Base-by-base conservation (phyloP, 2,888 invertebrate genomes). In the Drosophila quasianomalipes region DNA sequence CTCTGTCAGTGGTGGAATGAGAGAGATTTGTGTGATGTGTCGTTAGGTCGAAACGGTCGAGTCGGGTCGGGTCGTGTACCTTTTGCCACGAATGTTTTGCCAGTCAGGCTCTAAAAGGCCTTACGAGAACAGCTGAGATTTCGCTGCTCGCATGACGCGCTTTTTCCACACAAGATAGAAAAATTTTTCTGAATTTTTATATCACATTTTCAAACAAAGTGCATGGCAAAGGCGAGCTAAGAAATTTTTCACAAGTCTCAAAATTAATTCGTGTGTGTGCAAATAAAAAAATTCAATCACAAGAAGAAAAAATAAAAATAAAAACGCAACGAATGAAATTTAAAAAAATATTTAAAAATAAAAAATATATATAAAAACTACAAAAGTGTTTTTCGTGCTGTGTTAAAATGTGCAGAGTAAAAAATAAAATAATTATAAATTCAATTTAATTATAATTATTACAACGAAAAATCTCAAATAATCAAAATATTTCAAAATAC, bases 61-160 rank as follows among this genome's bases (percentile, higher is more conserved):
- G 93, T 93, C 93, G 93, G 93, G 93, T 94, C 93, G 93, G 93
- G 93, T 94, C 93, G 93, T 93, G 93, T 94, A 93, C 93, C 93
- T 94, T 93, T 93, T 93, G 93, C 93, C 93, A 93, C 93, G 93
- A 93, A 93, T 93, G 93, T 93, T 93, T 92, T 93, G 93, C 92
- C 93, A 94, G 93, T 93, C 93, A 93, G 93, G 93, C 93, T 93
- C 93, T 93, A 93, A 93, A 92, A 93, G 93, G 93, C 93, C 93
- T 93, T 93, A 93, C 93, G 93, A 93, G 91, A 91, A 93, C 93
- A 93, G 93, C 92, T 92, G 93, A 92, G 92, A 92, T 92, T 92
- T 92, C 82, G 90, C 83, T 90, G 86, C 90, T 92, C 93, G 93
- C 92, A 93, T 92, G 92, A 92, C 92, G 93, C 92, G 92, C 90